Percentiles rank a stretch among this genome's conserved stretches.
Evolutionary conservation across 1,140 invertebrate genomes (phyloP).

Genomic region (Dendrolimus kikuchii): DNA sequence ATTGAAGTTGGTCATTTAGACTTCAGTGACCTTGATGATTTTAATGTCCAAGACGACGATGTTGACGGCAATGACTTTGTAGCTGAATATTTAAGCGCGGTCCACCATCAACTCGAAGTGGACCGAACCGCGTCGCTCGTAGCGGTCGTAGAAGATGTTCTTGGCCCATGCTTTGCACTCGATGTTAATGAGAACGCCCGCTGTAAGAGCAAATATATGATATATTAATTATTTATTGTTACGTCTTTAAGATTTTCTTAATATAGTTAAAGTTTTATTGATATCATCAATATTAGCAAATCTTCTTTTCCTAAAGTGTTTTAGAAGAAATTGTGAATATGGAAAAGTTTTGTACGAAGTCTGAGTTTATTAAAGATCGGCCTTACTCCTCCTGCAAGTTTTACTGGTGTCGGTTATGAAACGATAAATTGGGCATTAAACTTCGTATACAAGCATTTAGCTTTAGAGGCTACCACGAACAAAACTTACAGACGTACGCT

Average conservation of each 20-base stretch:
- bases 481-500: too few species aligned
- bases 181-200: slow-evolving; percentile 93
- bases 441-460: too few species aligned
- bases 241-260: not conserved
- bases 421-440: too few species aligned
- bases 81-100: slow-evolving; percentile 37
- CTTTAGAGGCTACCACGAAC: too few species aligned
- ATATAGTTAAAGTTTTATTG: too few species aligned
- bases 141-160: slow-evolving; percentile 91
- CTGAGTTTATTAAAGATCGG: too few species aligned
- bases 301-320: too few species aligned
- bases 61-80: slow-evolving; percentile 8
- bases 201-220: slow-evolving; percentile 62
- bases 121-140: slow-evolving; percentile 91
- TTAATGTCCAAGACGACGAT: not conserved
- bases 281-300: too few species aligned
- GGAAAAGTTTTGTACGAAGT: too few species aligned
- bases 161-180: slow-evolving; percentile 97
- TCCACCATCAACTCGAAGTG: slow-evolving; percentile 97
- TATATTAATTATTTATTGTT: not conserved
- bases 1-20: not conserved
- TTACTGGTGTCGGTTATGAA: too few species aligned
- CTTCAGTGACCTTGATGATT: not conserved
- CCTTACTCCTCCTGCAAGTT: too few species aligned
- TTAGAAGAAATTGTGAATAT: too few species aligned